These are phyloP conservation scores for Myotis davidii DNA, from an alignment of 2,113 vertebrate genomes.

Conservation along the genomic window DNA sequence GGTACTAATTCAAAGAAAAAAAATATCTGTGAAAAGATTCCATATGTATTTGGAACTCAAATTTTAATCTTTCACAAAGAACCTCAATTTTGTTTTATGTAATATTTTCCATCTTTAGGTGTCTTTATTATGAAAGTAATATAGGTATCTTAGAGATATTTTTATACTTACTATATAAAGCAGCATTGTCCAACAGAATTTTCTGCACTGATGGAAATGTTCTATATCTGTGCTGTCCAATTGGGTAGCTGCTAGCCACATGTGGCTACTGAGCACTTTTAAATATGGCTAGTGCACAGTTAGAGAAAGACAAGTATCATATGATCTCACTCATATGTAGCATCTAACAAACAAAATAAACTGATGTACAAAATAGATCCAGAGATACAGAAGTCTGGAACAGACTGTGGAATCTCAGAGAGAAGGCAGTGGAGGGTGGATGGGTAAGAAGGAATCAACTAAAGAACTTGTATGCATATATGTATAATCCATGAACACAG, in stretches of 20 bases:
- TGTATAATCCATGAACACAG: too few species aligned
- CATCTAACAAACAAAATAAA: too few species aligned
- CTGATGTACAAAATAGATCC: too few species aligned
- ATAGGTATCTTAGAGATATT: neutral
- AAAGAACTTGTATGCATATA: too few species aligned
- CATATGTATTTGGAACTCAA: neutral
- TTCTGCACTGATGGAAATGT: neutral
- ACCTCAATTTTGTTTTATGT: neutral
- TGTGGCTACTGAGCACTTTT: neutral
- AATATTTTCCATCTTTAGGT: neutral
- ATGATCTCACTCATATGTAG: too few species aligned
- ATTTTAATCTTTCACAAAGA: constrained; percentile 41
- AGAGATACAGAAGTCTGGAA: too few species aligned
- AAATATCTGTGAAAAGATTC: neutral
- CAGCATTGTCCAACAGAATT: neutral
- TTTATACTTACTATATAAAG: neutral
- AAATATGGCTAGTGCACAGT: neutral
- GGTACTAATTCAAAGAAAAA: neutral
- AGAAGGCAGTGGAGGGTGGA: too few species aligned
- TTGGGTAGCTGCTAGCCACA: neutral
- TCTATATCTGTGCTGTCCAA: neutral
- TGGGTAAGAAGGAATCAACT: too few species aligned
- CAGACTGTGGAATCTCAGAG: too few species aligned
- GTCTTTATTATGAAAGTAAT: neutral
- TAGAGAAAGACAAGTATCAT: too few species aligned